Evolutionary conservation across 1,140 invertebrate species (phyloP).

Genomic region (Heterodera schachtii): DNA sequence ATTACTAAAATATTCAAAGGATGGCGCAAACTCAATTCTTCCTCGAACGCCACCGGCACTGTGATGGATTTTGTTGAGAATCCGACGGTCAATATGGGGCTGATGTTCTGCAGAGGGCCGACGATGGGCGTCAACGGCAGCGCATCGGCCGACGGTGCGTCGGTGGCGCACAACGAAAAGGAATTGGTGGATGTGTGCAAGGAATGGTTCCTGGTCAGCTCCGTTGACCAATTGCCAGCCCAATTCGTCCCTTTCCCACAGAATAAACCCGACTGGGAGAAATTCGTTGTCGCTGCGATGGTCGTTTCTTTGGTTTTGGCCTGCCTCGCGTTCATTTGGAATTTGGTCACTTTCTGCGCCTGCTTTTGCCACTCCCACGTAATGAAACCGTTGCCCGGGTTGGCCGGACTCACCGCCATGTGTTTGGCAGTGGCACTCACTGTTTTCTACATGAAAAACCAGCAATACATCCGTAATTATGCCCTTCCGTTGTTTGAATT

Average conservation of each 20-base stretch:
- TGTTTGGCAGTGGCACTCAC: conserved; percentile 16
- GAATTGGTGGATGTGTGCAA: background rate
- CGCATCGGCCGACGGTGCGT: background rate
- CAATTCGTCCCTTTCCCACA: background rate
- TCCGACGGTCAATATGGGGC: conserved; percentile 8
- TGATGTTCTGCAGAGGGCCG: background rate
- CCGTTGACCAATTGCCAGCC: background rate
- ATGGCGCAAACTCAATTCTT: background rate
- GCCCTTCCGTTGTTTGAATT: background rate
- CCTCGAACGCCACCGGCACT: background rate
- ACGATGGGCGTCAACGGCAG: background rate
- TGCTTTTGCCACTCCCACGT: conserved; percentile 19
- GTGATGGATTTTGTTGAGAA: background rate
- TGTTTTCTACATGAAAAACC: conserved; percentile 23
- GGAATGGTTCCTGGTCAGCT: background rate
- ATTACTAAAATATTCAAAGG: background rate
- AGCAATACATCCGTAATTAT: background rate
- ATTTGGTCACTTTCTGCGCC: conserved; percentile 49
- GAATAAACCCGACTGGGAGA: conserved; percentile 46
- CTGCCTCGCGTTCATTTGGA: conserved; percentile 47
- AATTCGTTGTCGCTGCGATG: conserved; percentile 43
- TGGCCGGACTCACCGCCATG: conserved; percentile 18
- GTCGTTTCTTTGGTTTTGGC: conserved; percentile 36
- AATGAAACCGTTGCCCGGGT: conserved; percentile 22
- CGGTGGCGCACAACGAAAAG: background rate